These are phyloP conservation scores for Scaptomyza caliginosa DNA, from an alignment of 2,888 invertebrate genomes.

Conservation along the genomic window DNA sequence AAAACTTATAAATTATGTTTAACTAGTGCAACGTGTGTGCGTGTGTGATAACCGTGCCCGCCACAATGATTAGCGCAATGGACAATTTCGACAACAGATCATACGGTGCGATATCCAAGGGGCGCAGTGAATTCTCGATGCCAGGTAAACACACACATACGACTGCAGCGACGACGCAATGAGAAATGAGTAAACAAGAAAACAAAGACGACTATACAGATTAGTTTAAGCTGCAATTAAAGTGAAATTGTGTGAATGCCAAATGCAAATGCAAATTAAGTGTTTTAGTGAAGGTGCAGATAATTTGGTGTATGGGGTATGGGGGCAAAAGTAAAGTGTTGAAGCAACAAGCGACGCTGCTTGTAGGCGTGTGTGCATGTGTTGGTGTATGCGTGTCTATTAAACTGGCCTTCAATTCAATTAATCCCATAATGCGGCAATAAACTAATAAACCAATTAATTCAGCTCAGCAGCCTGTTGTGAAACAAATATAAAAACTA, in stretches of 20 bases:
- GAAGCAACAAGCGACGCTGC: constrained; percentile 68
- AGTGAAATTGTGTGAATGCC: constrained; percentile 57
- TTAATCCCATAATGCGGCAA: constrained; percentile 58
- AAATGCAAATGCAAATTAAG: constrained; percentile 35
- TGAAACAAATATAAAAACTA: no score
- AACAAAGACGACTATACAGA: constrained; percentile 52
- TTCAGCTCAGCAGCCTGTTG: constrained; percentile 41
- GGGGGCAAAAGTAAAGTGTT: constrained; percentile 8
- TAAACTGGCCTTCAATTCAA: constrained; percentile 68
- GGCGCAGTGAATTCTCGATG: constrained; percentile 83
- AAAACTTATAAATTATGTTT: constrained; percentile 48
- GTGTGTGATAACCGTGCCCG: constrained; percentile 54
- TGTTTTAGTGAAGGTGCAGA: neutral
- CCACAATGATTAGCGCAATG: constrained; percentile 83
- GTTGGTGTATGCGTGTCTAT: constrained; percentile 30
- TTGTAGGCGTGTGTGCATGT: constrained; percentile 38
- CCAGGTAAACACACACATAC: constrained; percentile 78
- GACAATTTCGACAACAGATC: constrained; percentile 83
- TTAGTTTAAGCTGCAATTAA: constrained; percentile 59
- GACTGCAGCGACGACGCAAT: constrained; percentile 22
- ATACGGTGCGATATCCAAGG: constrained; percentile 82
- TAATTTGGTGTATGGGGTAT: neutral
- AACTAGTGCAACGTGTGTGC: constrained; percentile 50
- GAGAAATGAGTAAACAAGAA: constrained; percentile 48
- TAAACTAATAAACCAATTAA: constrained; percentile 65